phyloP scores from a whole-genome alignment of 2,113 vertebrate species.

The Lophotis ruficrista region DNA sequence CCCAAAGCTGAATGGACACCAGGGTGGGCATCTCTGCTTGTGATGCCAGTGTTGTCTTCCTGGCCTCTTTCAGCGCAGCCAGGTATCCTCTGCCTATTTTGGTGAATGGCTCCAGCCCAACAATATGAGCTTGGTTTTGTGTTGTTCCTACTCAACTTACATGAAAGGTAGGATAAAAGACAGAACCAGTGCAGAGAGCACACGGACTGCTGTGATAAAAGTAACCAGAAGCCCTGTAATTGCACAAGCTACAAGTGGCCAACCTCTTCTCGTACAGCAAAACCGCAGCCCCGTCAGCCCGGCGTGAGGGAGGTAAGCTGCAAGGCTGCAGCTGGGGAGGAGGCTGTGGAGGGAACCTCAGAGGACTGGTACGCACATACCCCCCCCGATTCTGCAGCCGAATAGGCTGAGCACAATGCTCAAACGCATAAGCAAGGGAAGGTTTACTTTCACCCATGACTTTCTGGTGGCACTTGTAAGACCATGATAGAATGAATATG shows the following conservation, averaged over 20 bases:
- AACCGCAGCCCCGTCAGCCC: rapidly evolving
- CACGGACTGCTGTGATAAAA: background rate
- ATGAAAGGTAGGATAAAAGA: background rate
- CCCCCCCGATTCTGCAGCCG: background rate
- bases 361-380: background rate
- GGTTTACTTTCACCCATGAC: background rate
- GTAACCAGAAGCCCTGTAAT: background rate
- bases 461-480: background rate
- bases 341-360: background rate
- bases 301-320: background rate
- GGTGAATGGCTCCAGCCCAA: background rate
- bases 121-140: background rate
- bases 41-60: background rate
- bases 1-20: background rate
- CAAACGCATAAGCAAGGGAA: background rate
- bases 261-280: background rate
- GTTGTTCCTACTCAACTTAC: background rate
- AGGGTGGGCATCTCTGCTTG: background rate
- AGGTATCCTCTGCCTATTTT: background rate
- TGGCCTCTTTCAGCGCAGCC: background rate
- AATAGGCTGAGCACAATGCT: background rate
- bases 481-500: background rate
- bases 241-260: no score
- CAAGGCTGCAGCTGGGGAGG: background rate
- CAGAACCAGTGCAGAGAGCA: background rate